phyloP scores from a whole-genome alignment of 2,888 invertebrate genomes.

The Parapristionchus giblindavisi region DNA sequence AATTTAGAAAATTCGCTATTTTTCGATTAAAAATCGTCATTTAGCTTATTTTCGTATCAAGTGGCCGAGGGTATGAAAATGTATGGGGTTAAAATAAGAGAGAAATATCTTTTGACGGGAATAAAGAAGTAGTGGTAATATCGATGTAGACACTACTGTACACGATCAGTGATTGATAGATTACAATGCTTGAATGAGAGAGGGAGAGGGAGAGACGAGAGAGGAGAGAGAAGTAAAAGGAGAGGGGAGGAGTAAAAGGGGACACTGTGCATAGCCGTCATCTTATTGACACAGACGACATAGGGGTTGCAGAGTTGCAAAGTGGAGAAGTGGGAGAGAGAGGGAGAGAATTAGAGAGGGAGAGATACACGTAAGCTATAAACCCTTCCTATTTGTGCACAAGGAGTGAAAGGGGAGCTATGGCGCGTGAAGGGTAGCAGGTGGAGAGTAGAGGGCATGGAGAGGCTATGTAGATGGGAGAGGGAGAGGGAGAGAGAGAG shows the following conservation, averaged over 20 bases:
- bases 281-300: too few species aligned
- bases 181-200: not conserved
- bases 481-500: not conserved
- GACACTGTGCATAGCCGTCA: not conserved
- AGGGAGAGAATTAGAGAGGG: not conserved
- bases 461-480: not conserved
- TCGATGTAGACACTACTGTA: not conserved
- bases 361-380: not conserved
- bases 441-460: not conserved
- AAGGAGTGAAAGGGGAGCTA: too few species aligned
- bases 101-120: too few species aligned
- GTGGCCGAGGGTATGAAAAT: too few species aligned
- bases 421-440: not conserved
- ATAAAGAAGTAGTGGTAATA: too few species aligned
- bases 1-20: too few species aligned
- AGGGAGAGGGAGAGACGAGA: slow-evolving; percentile 1
- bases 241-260: not conserved
- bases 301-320: not conserved
- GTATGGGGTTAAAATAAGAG: too few species aligned
- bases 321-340: not conserved
- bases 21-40: too few species aligned
- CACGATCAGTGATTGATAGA: not conserved
- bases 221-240: slow-evolving; percentile 5
- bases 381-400: too few species aligned
- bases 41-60: too few species aligned